phyloP scores from a whole-genome alignment of 1,140 invertebrate genomes.

The Eupristina koningsbergeri region DNA sequence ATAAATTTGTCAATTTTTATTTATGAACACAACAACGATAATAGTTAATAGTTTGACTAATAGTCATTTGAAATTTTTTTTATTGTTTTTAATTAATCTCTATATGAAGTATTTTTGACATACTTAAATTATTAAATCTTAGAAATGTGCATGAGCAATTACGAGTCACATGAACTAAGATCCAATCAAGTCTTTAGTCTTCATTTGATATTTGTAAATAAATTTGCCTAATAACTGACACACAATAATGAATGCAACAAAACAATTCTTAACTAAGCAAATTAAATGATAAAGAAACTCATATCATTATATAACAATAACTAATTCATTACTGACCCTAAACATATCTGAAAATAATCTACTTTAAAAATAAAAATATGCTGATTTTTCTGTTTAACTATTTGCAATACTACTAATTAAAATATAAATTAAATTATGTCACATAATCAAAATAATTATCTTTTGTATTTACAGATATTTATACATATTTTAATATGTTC shows the following conservation, averaged over 20 bases:
- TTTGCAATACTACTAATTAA: not conserved
- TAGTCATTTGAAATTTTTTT: too few species aligned
- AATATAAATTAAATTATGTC: not conserved
- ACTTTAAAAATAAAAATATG: not conserved
- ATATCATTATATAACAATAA: too few species aligned
- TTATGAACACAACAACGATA: too few species aligned
- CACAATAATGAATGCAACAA: not conserved
- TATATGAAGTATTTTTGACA: not conserved
- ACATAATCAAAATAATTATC: not conserved
- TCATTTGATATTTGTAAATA: not conserved
- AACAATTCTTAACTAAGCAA: not conserved
- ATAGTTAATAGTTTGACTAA: too few species aligned
- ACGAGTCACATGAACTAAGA: too few species aligned
- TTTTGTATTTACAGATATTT: not conserved
- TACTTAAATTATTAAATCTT: not conserved
- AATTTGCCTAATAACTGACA: not conserved
- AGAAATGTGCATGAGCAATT: not conserved
- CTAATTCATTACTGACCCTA: too few species aligned
- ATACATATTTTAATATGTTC: not conserved
- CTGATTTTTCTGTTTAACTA: not conserved
- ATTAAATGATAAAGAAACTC: too few species aligned
- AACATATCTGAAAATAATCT: not conserved
- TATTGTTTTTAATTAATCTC: too few species aligned
- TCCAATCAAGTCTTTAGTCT: not conserved
- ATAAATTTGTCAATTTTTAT: too few species aligned